Base-by-base conservation (phyloP, 2,113 vertebrate species). In the Elephantulus edwardii region DNA sequence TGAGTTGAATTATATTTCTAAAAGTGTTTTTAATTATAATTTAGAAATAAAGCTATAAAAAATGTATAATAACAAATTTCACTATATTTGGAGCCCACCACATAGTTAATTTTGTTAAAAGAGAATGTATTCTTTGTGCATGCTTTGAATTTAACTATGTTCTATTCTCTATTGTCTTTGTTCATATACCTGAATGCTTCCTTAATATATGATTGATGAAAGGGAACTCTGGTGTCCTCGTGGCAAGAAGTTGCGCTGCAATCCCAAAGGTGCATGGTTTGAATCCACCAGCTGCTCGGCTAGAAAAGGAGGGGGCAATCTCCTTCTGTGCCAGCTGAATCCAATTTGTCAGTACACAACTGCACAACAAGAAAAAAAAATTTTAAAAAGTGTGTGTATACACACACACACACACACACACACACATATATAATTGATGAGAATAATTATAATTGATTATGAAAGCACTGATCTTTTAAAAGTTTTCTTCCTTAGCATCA, bases 61-160 rank as follows among this genome's bases (percentile, higher is more conserved):
- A 62, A 48, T 66, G 9, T 33, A 28, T 40, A 28, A 62, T 20
- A 74, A 54, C 48, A 60, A 88, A 77, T 88, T 58, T 82, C 44
- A 79, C 60, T 24, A 79, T 38, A 58, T 83, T 56, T 89, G 12
- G 71, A 78, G 16, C 12, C 72, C 83, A 30, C 42, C 30, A 54
- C 56, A n/a, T n/a, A 71, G 22, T 84, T 93, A 38, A 40, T 86
- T 86, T 93, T 79, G 14, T 89, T 89, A 50, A n/a, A 74, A 89
- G 74, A 62, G 82, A 22, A 38, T 38, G 19, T 68, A 4, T 79
- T 78, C 35, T 86, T 38, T 38, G 14, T 86, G 66, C 12, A 91
- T 75, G 56, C 22, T 14, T 48, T 86, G 50, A 52, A 81, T 70
- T 85, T 52, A 48, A 68, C 83, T 14, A 89, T 83, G 4, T 76